phyloP scores from a whole-genome alignment of 2,113 vertebrate species.

The Capreolus pygargus region DNA sequence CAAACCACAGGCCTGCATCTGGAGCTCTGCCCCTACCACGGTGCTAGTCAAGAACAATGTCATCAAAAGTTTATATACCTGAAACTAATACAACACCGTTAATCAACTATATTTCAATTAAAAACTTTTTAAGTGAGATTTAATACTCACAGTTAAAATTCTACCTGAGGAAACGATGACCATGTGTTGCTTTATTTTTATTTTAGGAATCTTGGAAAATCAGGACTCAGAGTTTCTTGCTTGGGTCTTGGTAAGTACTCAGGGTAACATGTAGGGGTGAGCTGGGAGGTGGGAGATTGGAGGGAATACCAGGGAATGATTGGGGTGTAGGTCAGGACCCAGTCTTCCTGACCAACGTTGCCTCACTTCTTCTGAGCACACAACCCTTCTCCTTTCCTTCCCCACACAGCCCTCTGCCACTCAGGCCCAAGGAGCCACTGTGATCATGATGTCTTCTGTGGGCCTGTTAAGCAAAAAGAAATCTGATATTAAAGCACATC shows the following conservation, averaged over 20 bases:
- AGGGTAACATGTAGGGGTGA: fast-evolving
- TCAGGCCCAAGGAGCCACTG: neutral
- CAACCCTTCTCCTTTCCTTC: neutral
- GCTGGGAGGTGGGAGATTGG: neutral
- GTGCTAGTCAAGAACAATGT: neutral
- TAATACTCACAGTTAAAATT: neutral
- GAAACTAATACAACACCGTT: neutral
- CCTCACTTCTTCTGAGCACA: neutral
- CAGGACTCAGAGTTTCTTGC: constrained; percentile 94
- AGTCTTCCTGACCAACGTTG: neutral
- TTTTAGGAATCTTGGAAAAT: constrained; percentile 95
- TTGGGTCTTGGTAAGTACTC: constrained; percentile 92
- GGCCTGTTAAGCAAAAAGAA: neutral
- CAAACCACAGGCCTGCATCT: neutral
- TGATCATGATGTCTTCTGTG: neutral
- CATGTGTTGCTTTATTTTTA: constrained; percentile 58
- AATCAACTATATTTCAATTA: neutral
- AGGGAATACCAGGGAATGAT: no score
- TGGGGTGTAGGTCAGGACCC: neutral
- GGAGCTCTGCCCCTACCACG: neutral
- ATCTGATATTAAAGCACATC: neutral
- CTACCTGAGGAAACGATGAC: neutral
- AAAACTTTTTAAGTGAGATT: neutral
- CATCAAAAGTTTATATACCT: neutral
- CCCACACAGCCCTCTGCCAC: no score